Evolutionary conservation across 2,888 invertebrate genomes (phyloP).

Genomic region (Altica lythri): DNA sequence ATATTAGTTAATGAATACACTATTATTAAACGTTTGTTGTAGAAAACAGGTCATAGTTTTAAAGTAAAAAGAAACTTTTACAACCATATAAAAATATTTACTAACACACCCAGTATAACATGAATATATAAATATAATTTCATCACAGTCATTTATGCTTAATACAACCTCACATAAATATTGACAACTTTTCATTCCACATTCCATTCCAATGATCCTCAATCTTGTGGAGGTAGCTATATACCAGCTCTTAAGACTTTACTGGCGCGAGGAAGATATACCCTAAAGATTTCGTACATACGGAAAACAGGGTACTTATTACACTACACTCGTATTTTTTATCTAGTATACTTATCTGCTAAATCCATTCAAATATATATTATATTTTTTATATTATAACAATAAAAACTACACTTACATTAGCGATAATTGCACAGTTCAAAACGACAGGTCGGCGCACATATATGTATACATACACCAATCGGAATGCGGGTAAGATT

Average conservation of each 20-base stretch:
- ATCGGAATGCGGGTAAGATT: slow-evolving; percentile 2
- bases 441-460: slow-evolving; percentile 6
- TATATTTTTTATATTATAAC: no score
- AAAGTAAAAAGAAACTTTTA: not conserved
- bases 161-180: slow-evolving; percentile 30
- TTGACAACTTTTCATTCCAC: slow-evolving; percentile 36
- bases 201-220: slow-evolving; percentile 26
- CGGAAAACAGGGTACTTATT: no score
- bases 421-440: not conserved
- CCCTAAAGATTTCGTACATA: no score
- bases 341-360: no score
- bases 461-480: not conserved
- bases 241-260: no score
- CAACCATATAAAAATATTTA: slow-evolving; percentile 5
- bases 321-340: no score
- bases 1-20: no score
- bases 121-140: slow-evolving; percentile 20
- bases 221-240: no score
- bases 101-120: slow-evolving; percentile 11
- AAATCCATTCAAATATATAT: no score
- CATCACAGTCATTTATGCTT: slow-evolving; percentile 14
- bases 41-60: no score
- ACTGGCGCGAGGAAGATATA: no score
- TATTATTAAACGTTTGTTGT: no score
- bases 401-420: slow-evolving; percentile 10